phyloP scores from a whole-genome alignment of 1,140 invertebrate genomes.

The Aphidius gifuensis region DNA sequence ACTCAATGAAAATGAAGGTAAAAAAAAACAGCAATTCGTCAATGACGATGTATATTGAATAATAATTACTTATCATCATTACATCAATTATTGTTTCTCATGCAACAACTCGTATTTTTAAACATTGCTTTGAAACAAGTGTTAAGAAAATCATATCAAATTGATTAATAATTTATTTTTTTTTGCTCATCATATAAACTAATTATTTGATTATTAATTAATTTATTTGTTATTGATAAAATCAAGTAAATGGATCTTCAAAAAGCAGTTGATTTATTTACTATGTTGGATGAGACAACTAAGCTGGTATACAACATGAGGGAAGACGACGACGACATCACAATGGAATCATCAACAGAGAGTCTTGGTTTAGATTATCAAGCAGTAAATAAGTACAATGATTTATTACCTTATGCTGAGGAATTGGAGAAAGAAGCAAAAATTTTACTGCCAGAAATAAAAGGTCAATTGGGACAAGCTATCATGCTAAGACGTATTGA shows the following conservation, averaged over 20 bases:
- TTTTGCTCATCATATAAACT: too few species aligned
- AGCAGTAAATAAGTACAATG: constrained; percentile 65
- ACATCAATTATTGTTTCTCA: too few species aligned
- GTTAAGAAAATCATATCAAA: too few species aligned
- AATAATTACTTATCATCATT: neutral
- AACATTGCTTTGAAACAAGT: too few species aligned
- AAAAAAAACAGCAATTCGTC: constrained; percentile 16
- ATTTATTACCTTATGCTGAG: constrained; percentile 65
- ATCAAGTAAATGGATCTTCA: too few species aligned
- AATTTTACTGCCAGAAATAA: constrained; percentile 62
- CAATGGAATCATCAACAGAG: constrained; percentile 29
- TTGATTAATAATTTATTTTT: too few species aligned
- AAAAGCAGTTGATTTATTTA: too few species aligned
- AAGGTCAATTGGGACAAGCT: constrained; percentile 65
- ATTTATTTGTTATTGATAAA: too few species aligned
- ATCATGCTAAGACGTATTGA: constrained; percentile 67
- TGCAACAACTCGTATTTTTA: too few species aligned
- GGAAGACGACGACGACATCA: constrained; percentile 27
- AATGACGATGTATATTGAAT: constrained; percentile 4
- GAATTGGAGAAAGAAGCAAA: constrained; percentile 65
- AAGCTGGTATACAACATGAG: neutral
- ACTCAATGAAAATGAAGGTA: constrained; percentile 31
- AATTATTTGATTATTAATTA: neutral
- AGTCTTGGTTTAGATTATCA: constrained; percentile 52
- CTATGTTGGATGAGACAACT: too few species aligned